Percentiles rank a stretch among this genome's conserved stretches.
phyloP scores from a whole-genome alignment of 2,888 invertebrate species.

The Cryptosula pallasiana region DNA sequence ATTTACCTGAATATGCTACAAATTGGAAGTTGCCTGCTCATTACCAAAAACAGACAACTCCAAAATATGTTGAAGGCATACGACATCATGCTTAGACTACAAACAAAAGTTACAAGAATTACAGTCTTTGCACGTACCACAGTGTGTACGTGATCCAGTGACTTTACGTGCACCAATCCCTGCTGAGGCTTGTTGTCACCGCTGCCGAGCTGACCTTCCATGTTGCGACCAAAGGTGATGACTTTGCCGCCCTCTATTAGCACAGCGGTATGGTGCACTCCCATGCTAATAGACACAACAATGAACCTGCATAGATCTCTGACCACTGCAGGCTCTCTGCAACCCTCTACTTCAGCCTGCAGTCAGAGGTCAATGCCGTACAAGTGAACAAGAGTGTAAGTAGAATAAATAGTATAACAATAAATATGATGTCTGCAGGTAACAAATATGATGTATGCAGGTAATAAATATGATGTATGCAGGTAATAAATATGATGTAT shows the following conservation, averaged over 20 bases:
- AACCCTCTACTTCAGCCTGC: slow-evolving; percentile 54
- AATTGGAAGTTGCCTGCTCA: not conserved
- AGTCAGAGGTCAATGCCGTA: slow-evolving; percentile 4
- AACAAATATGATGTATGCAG: not conserved
- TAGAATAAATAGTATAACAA: not conserved
- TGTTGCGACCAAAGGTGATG: slow-evolving; percentile 64
- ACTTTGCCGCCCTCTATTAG: slow-evolving; percentile 63
- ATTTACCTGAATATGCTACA: not conserved
- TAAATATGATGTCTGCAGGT: not conserved
- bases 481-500: not conserved
- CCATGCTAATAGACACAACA: slow-evolving; percentile 61
- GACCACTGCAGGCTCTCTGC: slow-evolving; percentile 54
- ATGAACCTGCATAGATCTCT: slow-evolving; percentile 57
- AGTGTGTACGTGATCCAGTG: slow-evolving; percentile 50
- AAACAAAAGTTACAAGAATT: too few relatives aligned
- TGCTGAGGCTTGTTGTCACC: slow-evolving; percentile 52
- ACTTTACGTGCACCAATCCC: slow-evolving; percentile 54
- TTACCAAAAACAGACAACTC: not conserved
- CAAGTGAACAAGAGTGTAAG: not conserved
- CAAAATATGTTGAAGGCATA: too few relatives aligned
- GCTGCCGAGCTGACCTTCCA: slow-evolving; percentile 62
- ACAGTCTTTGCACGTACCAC: too few relatives aligned
- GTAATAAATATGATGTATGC: not conserved
- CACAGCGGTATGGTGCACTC: slow-evolving; percentile 61
- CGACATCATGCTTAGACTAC: too few relatives aligned